Base-by-base conservation (phyloP, 1,140 invertebrate genomes). In the Holotrichia oblita region DNA sequence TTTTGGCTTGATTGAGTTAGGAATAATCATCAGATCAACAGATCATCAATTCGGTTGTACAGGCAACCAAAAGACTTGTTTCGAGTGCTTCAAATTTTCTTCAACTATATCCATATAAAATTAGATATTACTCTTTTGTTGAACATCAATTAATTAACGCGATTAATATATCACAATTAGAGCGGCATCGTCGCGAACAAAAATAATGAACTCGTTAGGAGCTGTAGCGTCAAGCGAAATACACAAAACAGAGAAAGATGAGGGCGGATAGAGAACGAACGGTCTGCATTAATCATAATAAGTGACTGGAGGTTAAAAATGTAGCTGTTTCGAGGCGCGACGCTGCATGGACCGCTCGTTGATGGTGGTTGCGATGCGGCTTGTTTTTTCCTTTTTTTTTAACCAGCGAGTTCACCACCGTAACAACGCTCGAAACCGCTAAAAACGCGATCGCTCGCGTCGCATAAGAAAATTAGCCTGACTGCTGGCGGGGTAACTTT, bases 401-500 rank as follows among this genome's bases (percentile, higher is more conserved):
- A n/a, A n/a, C n/a, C 44, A n/a, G 44, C 44, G 44, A 12, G 10
- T n/a, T 3, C 44, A 12, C n/a, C 44, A 9, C 44, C 10, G 44
- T 14, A 34, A 34, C 27, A 34, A 34, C 14, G 48, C 17, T 55
- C 48, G 48, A 55, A n/a, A 14, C 17, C 14, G 48, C 17, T 55
- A 55, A 69, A 69, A 69, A 69, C 61, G 61, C 61, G 61, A 34
- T 69, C 22, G 22, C 3, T 14, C 61, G 61, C 61, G 61, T 9
- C 20, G 22, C 9, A 14, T 69, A 69, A 69, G 61, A 69, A 69
- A 69, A 69, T 69, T 69, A 69, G 61, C 61, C 22, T 7, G 27
- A 17, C 61, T 6, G 27, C 61, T 4, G 27, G 61, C 61, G 61
- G 27, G 80, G 61, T 80, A 80, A 79, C 80, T 82, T 64, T 77